Percentiles rank a stretch among this genome's conserved stretches.
phyloP scores from a whole-genome alignment of 1,140 invertebrate genomes.

The Aleiodes sp. region DNA sequence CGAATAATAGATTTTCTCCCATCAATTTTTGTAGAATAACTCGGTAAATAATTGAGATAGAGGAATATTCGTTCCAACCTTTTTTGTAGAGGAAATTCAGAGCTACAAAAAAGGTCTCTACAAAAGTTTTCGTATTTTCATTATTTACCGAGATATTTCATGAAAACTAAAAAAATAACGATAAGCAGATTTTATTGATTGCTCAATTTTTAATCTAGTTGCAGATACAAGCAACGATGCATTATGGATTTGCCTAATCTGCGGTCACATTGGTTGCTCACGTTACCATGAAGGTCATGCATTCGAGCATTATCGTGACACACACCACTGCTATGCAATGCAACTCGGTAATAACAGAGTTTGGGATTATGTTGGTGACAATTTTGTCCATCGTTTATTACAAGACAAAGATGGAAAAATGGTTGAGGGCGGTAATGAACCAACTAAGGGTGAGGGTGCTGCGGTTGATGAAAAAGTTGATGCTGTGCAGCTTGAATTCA shows the following conservation, averaged over 20 bases:
- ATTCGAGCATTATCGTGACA: conserved; percentile 89
- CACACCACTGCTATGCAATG: conserved; percentile 97
- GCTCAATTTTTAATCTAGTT: conserved; percentile 48
- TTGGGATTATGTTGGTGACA: conserved; percentile 97
- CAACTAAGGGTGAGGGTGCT: conserved; percentile 59
- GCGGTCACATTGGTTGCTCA: conserved; percentile 95
- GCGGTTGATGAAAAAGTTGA: conserved; percentile 87
- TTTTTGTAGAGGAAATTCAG: no score
- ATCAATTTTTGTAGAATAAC: no score
- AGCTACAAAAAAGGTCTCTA: no score
- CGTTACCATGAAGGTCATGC: conserved; percentile 78
- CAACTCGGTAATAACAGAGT: conserved; percentile 95
- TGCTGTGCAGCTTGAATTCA: conserved; percentile 94
- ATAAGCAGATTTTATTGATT: no score
- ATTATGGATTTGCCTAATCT: conserved; percentile 98
- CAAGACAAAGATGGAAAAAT: conserved; percentile 99
- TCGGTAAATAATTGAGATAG: no score
- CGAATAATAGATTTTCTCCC: no score
- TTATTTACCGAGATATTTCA: no score
- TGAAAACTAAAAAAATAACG: no score
- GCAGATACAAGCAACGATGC: conserved; percentile 74
- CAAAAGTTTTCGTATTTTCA: no score
- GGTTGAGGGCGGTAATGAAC: conserved; percentile 73
- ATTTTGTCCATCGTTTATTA: conserved; percentile 95
- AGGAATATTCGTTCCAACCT: no score